phyloP scores from a whole-genome alignment of 2,113 vertebrate species.

The Pagrus major region DNA sequence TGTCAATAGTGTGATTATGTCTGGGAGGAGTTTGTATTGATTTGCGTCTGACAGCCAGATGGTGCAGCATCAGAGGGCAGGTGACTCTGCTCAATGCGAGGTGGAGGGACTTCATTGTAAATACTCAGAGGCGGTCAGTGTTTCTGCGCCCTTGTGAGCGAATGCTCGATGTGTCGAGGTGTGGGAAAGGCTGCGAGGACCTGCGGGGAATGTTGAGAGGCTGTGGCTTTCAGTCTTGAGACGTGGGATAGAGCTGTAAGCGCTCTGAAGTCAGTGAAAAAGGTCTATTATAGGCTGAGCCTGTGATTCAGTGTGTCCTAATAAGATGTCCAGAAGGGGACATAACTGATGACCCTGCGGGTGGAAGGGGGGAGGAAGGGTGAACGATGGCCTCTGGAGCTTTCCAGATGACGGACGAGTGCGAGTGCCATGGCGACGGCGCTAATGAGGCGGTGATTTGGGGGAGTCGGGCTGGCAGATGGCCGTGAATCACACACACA shows the following conservation, averaged over 20 bases:
- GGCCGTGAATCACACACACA: constrained; percentile 67
- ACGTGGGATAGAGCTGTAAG: neutral
- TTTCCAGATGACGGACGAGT: constrained; percentile 67
- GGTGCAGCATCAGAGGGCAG: constrained; percentile 31
- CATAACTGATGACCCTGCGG: constrained; percentile 58
- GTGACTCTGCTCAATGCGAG: constrained; percentile 38
- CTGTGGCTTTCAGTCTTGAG: neutral
- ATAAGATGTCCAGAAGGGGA: constrained; percentile 58
- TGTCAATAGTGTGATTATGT: constrained; percentile 53
- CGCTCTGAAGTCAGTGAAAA: constrained; percentile 14
- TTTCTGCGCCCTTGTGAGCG: neutral
- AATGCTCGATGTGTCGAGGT: neutral
- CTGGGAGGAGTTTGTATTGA: constrained; percentile 56
- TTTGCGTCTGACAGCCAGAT: constrained; percentile 56
- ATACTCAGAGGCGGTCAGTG: neutral
- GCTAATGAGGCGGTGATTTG: constrained; percentile 75
- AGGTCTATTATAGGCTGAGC: constrained; percentile 29
- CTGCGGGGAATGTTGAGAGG: neutral
- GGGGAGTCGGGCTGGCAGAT: constrained; percentile 63
- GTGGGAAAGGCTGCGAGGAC: neutral
- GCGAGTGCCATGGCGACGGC: constrained; percentile 60
- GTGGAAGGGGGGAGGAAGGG: neutral
- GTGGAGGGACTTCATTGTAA: neutral
- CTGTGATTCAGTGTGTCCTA: constrained; percentile 45
- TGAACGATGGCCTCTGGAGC: constrained; percentile 53